phyloP scores from a whole-genome alignment of 2,888 invertebrate genomes.

The Drosophila neonasuta region DNA sequence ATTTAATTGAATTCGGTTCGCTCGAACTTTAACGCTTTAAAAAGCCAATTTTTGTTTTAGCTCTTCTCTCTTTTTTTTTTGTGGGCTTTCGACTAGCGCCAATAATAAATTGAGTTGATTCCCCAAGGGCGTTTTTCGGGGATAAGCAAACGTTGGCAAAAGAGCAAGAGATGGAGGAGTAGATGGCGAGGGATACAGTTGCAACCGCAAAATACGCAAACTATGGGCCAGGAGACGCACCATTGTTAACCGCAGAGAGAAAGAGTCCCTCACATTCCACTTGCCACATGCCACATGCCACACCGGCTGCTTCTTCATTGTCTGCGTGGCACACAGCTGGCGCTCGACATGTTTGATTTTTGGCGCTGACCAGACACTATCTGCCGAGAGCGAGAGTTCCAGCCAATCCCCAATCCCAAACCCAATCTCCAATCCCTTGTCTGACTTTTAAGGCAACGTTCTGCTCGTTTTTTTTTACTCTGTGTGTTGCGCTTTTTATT shows the following conservation, averaged over 20 bases:
- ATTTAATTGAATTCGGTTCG: constrained; percentile 67
- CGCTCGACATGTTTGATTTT: constrained; percentile 62
- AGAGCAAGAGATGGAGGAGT: neutral
- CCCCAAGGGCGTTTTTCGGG: constrained; percentile 50
- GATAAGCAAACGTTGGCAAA: neutral
- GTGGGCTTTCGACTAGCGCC: constrained; percentile 51
- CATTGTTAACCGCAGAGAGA: constrained; percentile 68
- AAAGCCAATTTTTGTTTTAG: constrained; percentile 61
- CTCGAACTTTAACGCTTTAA: constrained; percentile 60
- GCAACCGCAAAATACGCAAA: constrained; percentile 69
- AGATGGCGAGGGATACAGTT: constrained; percentile 44
- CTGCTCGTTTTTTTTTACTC: constrained; percentile 45
- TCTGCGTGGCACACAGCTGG: constrained; percentile 63
- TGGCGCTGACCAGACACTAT: constrained; percentile 59
- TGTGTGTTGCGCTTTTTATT: constrained; percentile 32
- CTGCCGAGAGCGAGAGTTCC: constrained; percentile 9
- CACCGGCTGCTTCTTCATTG: constrained; percentile 45
- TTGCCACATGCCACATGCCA: constrained; percentile 23
- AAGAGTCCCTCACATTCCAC: constrained; percentile 36
- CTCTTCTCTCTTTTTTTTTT: constrained; percentile 2
- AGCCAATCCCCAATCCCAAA: constrained; percentile 5
- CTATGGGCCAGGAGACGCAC: constrained; percentile 59
- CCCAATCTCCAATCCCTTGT: constrained; percentile 17
- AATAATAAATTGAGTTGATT: constrained; percentile 76
- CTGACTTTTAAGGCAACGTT: constrained; percentile 55